phyloP scores from a whole-genome alignment of 2,113 vertebrate genomes.

The Paralichthys olivaceus region DNA sequence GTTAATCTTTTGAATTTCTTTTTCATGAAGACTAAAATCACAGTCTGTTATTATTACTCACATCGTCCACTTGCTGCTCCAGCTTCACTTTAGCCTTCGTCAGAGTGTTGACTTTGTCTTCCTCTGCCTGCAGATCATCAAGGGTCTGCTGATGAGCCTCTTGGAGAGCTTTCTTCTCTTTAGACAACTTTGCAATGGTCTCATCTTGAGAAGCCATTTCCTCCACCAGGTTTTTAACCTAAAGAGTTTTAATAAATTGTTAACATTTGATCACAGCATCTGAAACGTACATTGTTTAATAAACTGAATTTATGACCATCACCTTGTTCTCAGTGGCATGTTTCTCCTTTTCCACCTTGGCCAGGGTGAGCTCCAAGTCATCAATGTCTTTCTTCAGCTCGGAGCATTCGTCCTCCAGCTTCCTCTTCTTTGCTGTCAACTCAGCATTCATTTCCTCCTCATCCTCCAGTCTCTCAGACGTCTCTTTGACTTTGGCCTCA shows the following conservation, averaged over 20 bases:
- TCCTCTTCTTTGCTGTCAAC: conserved; percentile 87
- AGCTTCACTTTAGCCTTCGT: conserved; percentile 78
- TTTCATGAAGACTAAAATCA: neutral
- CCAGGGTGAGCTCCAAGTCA: conserved; percentile 77
- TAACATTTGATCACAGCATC: neutral
- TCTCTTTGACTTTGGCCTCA: conserved; percentile 77
- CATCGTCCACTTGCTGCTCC: conserved; percentile 81
- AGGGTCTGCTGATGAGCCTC: conserved; percentile 88
- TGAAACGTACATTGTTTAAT: neutral
- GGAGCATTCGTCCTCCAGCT: conserved; percentile 88
- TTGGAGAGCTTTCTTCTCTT: conserved; percentile 90
- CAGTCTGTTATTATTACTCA: neutral
- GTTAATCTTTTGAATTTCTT: neutral
- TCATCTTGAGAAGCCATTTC: conserved; percentile 85
- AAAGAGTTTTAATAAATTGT: neutral
- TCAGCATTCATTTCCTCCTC: conserved; percentile 87
- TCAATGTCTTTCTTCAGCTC: conserved; percentile 79
- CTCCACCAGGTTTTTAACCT: conserved; percentile 80
- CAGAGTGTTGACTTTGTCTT: conserved; percentile 82
- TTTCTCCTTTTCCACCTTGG: conserved; percentile 79
- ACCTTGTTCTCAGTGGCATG: conserved; percentile 88
- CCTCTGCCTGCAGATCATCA: conserved; percentile 81
- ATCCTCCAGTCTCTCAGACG: conserved; percentile 87
- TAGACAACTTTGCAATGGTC: conserved; percentile 84
- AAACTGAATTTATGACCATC: conserved; percentile 26